Evolutionary conservation across 2,113 vertebrate genomes (phyloP), one percentile per base, ranked within the genome.

Genomic region (Ranitomeya imitator): DNA sequence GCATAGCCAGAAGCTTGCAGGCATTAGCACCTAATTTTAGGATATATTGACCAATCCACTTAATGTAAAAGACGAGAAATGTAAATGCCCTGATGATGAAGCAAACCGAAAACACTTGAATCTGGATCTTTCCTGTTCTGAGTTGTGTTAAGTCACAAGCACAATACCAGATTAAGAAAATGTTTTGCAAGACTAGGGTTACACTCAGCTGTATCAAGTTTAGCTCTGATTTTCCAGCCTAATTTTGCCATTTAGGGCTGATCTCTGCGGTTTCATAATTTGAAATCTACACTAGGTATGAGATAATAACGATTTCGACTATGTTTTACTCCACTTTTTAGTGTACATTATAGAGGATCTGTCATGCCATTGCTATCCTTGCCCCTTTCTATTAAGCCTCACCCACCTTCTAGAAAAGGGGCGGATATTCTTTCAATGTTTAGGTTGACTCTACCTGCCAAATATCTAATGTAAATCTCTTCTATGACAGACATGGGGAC

Each of bases 1-100:
- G 65, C 54, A 8, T 60, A 60, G 78, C 79, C 86, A 82, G 61
- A 73, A 81, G 79, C 78, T 60, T 73, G 18, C 18, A 65, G 74
- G 61, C 60, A 86, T 86, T 86, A 79, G 37, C 85, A 86, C 85
- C 61, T 86, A 65, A 86, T 86, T 79, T 86, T 65, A 63, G 76
- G 85, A 52, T 79, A 21, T 79, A 21, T 67, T 23, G 45, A 86
- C 85, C 85, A 86, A 67, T 79, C 74, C 74, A 54, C 74, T 59
- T 13, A 54, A 61, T 26, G n/a, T 11, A 79, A 19, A 16, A 63
- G 26, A 65, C 16, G 59, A 26, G 19, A 63, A 67, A 86, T 79
- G 60, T 86, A 45, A 63, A 31, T 14, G 69, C 55, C 54, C 6
- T 16, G 69, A 45, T 31, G 69, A 60, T 85, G 67, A 12, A 60